Evolutionary conservation across 1,140 invertebrate species (phyloP).

Genomic region (Potamilus streckersoni): DNA sequence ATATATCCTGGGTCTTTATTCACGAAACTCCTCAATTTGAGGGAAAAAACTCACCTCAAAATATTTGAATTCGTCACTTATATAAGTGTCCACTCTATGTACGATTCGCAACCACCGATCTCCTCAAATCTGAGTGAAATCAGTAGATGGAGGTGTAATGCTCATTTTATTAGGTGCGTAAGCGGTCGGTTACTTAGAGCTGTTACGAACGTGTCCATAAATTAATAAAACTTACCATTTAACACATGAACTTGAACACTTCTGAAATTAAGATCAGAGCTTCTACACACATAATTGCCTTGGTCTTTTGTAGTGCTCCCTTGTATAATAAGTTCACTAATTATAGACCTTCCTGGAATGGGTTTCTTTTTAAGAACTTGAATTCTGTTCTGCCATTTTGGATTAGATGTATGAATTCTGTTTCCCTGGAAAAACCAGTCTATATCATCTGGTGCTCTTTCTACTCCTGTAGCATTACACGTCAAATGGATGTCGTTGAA

Average conservation of each 20-base stretch:
- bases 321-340: constrained; percentile 28
- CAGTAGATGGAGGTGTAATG: no score
- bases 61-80: no score
- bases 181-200: no score
- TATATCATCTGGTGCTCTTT: constrained; percentile 15
- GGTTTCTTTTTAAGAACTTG: constrained; percentile 17
- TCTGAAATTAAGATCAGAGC: constrained; percentile 22
- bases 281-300: constrained; percentile 30
- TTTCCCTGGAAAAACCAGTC: constrained; percentile 32
- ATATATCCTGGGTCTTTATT: no score
- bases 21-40: no score
- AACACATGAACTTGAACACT: constrained; percentile 25
- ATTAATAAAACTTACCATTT: constrained; percentile 23
- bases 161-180: no score
- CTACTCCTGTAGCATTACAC: constrained; percentile 27
- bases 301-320: constrained; percentile 12
- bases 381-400: constrained; percentile 22
- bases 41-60: no score
- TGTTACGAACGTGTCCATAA: no score
- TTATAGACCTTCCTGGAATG: constrained; percentile 8
- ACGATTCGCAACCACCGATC: no score
- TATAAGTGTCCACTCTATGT: no score
- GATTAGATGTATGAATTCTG: constrained; percentile 11
- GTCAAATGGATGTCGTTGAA: constrained; percentile 18
- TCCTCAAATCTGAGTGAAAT: no score